Conservation (phyloP, 2,888 invertebrate species). For the Spodoptera exigua region DNA sequence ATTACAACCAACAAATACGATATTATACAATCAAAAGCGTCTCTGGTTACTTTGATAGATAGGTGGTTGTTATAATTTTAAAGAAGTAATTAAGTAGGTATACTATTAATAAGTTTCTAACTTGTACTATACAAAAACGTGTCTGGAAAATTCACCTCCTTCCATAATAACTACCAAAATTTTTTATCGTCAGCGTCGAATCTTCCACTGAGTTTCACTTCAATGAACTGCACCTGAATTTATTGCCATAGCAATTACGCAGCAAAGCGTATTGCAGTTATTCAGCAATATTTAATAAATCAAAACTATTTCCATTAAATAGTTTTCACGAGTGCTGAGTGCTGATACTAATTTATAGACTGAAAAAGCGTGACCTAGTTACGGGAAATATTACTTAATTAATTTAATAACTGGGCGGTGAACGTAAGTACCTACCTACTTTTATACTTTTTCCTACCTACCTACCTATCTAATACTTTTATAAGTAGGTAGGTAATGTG, state of each 20-base stretch:
- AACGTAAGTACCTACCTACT: constrained; percentile 7
- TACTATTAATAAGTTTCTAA: no score
- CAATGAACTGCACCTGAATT: constrained; percentile 6
- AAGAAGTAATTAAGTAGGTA: no score
- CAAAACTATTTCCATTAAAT: constrained; percentile 28
- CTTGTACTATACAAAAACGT: no score
- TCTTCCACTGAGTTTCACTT: no score
- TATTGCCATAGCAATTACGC: constrained; percentile 24
- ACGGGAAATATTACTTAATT: constrained; percentile 6
- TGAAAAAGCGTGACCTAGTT: constrained; percentile 43
- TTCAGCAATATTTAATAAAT: constrained; percentile 35
- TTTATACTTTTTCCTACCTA: constrained; percentile 20
- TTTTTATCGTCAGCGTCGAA: no score
- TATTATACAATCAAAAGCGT: no score
- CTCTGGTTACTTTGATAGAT: no score
- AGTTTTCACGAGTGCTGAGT: constrained; percentile 17
- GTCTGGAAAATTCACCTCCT: no score
- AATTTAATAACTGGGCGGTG: constrained; percentile 1
- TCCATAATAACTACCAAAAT: no score
- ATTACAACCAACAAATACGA: no score
- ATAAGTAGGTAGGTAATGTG: no score
- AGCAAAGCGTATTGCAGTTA: constrained; percentile 15
- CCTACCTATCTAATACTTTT: background rate
- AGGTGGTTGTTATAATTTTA: no score
- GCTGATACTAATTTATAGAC: constrained; percentile 20